Evolutionary conservation across 2,797 vertebrate genomes (phyloP).

Genomic region (Anguilla pacifica): DNA sequence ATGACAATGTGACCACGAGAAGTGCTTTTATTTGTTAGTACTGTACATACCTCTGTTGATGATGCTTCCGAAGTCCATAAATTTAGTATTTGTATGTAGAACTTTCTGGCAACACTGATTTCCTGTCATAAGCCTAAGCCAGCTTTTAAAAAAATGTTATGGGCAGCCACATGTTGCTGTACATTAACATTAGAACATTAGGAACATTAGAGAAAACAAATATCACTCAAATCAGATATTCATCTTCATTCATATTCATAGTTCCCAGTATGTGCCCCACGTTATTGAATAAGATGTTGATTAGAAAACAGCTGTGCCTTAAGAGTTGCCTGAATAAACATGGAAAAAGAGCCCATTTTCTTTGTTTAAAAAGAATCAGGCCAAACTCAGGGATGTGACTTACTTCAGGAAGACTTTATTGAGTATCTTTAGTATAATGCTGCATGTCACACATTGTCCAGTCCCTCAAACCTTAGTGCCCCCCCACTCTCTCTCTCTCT

Average conservation of each 20-base stretch:
- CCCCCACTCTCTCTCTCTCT: not conserved
- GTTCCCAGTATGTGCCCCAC: not conserved
- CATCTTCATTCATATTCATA: not conserved
- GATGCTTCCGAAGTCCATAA: not conserved
- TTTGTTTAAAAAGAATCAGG: not conserved
- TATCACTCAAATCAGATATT: not conserved
- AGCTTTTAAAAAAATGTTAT: not conserved
- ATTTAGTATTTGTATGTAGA: not conserved
- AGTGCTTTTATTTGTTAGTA: not conserved
- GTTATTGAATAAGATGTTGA: not conserved
- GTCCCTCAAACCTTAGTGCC: not conserved
- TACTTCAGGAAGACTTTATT: conserved; percentile 39
- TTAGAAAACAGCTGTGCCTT: not conserved
- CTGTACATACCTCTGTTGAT: not conserved
- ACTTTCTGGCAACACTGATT: not conserved
- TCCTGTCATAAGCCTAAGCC: not conserved
- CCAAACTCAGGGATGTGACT: not conserved
- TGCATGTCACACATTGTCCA: conserved; percentile 24
- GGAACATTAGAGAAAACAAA: not conserved
- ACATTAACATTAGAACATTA: too few species aligned
- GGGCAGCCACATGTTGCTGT: not conserved
- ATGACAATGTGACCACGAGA: not conserved
- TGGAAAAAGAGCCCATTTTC: not conserved
- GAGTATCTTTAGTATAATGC: conserved; percentile 36
- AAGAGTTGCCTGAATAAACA: not conserved